Evolutionary conservation across 2,113 vertebrate species (phyloP), one percentile per base, ranked within the genome.

Genomic region (Porphyrio hochstetteri): DNA sequence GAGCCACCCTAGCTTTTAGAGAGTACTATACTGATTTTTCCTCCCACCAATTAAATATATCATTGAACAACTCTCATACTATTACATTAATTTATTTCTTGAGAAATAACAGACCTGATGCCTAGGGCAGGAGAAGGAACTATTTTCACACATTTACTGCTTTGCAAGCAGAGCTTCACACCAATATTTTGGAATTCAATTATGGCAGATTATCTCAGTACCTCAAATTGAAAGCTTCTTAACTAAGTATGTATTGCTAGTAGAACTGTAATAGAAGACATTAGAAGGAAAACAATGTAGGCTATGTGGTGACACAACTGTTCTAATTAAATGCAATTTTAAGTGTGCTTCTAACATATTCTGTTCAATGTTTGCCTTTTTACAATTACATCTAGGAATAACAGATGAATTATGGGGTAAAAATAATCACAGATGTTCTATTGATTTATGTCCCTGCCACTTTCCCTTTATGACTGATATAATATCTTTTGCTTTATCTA

Each of bases 241-340:
- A 68, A 74, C 44, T 48, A 75, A 79, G 27, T 53, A 42, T 53
- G 18, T 11, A 19, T 91, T 56, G 8, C 36, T 72, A 63, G 70
- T 53, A 60, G 61, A 82, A 90, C 36, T 53, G 10, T 21, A 63
- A 17, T 12, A 35, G 42, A 83, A 84, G 31, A 59, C 6, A 14
- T 44, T 31, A 46, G 27, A 38, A 93, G 80, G 14, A 85, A 85
- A 94, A 31, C 24, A 71, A 44, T 42, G 24, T 68, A 82, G 72
- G 12, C 14, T 65, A 40, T 50, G 14, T 57, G 55, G 36, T 57
- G 38, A 64, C n/a, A 65, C 0, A 0, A 74, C 21, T 52, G 8
- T 19, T 88, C 18, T 88, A 93, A 82, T 52, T 82, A 88, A 92
- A 83, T 69, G 14, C 6, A 28, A 48, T 69, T 90, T 93, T 40